phyloP scores from a whole-genome alignment of 2,888 invertebrate species.

The Eristalis arbustorum region DNA sequence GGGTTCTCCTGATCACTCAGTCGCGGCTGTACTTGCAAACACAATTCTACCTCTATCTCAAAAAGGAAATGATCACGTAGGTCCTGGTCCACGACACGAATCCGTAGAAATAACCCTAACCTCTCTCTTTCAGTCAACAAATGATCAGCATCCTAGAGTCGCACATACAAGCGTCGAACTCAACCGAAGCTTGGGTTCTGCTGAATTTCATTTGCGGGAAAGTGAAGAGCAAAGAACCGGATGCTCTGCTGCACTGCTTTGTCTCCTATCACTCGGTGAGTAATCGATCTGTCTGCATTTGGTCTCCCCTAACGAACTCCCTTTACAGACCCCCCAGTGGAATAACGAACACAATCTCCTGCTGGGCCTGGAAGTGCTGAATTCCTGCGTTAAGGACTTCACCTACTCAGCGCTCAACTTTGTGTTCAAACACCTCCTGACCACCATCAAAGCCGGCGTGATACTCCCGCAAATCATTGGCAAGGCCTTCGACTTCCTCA shows the following conservation, averaged over 20 bases:
- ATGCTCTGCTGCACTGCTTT: conserved; percentile 76
- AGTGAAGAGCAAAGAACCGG: conserved; percentile 75
- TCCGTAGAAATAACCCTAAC: not conserved
- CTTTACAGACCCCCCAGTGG: conserved; percentile 72
- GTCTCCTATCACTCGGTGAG: conserved; percentile 75
- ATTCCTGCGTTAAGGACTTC: conserved; percentile 75
- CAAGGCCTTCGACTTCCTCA: conserved; percentile 77
- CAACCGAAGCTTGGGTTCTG: conserved; percentile 79
- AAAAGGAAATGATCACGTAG: conserved; percentile 69
- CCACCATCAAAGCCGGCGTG: conserved; percentile 74
- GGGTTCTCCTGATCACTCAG: conserved; percentile 75
- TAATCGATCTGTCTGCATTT: not conserved
- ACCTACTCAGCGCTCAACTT: conserved; percentile 78
- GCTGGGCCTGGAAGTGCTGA: conserved; percentile 77
- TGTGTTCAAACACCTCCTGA: conserved; percentile 76
- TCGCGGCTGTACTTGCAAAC: conserved; percentile 77
- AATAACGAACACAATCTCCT: conserved; percentile 78
- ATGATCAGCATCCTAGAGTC: conserved; percentile 77
- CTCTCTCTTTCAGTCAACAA: conserved; percentile 72
- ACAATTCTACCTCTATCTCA: conserved; percentile 74
- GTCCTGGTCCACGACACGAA: not conserved
- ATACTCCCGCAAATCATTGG: conserved; percentile 77
- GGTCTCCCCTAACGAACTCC: not conserved
- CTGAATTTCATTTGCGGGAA: conserved; percentile 78
- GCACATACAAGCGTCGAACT: conserved; percentile 77